phyloP scores from a whole-genome alignment of 2,113 vertebrate genomes.

The Struthidea cinerea region DNA sequence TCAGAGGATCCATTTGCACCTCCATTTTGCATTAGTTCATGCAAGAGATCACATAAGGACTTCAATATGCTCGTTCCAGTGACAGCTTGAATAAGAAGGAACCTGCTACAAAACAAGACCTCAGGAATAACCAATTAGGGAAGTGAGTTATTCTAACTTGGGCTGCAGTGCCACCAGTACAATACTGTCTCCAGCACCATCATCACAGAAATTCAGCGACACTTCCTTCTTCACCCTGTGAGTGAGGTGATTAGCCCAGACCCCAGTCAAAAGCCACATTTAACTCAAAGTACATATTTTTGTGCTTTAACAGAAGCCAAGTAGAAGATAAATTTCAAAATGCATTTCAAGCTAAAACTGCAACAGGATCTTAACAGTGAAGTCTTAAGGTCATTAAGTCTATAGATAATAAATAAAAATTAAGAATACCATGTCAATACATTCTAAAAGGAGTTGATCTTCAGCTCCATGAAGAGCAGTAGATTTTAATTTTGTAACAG shows the following conservation, averaged over 20 bases:
- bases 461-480: background rate
- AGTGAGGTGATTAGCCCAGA: background rate
- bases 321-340: background rate
- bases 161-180: background rate
- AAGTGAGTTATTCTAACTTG: background rate
- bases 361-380: background rate
- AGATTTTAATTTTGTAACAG: background rate
- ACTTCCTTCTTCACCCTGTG: accelerated
- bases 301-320: background rate
- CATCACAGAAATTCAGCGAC: background rate
- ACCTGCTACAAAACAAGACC: background rate
- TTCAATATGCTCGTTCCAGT: background rate
- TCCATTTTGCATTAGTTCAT: background rate
- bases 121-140: background rate
- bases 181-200: background rate
- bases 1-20: background rate
- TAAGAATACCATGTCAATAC: background rate
- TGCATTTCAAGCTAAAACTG: background rate
- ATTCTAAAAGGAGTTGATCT: background rate
- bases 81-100: background rate
- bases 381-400: background rate
- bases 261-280: background rate
- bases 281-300: background rate
- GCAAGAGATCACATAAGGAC: background rate
- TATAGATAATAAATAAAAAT: background rate